Evolutionary conservation across 2,888 invertebrate species (phyloP), one percentile per base, ranked within the genome.

Genomic region (Eumerus sabulonum): DNA sequence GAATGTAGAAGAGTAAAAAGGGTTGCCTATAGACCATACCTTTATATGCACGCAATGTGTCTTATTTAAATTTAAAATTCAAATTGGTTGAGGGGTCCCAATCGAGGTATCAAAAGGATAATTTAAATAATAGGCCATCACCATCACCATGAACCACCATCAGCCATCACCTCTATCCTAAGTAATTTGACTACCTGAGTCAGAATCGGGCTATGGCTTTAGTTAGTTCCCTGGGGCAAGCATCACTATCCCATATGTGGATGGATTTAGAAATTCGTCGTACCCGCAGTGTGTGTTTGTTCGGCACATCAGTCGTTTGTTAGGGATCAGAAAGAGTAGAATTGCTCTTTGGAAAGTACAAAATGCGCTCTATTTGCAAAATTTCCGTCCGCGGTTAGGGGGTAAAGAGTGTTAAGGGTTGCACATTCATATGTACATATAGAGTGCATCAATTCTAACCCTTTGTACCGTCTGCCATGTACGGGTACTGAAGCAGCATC

Each of bases 1-100:
- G 84, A 84, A 85, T 4, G 7, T 27, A 7, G 27, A 27, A 27
- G 27, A 27, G 27, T 27, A 27, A 27, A 84, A 84, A 84, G 84
- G 84, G 81, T 84, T 40, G 27, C 27, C 27, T n/a, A n/a, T 7
- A 60, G 63, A n/a, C 45, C 16, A 27, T 51, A 2, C 27, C 27
- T 4, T 27, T 4, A 51, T 51, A 59, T 57, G 72, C 72, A 57
- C 42, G 40, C 19, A 48, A 57, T 12, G 73, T 68, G 63, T 74
- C 70, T 40, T 79, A 79, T 81, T 81, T 76, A 76, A 81, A 81
- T 76, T 81, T 71, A 44, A 66, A 81, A 76, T 76, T 81, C 62
- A 81, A 81, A 81, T 79, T 79, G 19, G 45, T 50, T 45, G 60
- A 79, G 45, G 74, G 74, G 77, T 67, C 73, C 73, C 67, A 42